Conservation (phyloP, 2,113 vertebrate genomes). For the Elaphurus davidianus region DNA sequence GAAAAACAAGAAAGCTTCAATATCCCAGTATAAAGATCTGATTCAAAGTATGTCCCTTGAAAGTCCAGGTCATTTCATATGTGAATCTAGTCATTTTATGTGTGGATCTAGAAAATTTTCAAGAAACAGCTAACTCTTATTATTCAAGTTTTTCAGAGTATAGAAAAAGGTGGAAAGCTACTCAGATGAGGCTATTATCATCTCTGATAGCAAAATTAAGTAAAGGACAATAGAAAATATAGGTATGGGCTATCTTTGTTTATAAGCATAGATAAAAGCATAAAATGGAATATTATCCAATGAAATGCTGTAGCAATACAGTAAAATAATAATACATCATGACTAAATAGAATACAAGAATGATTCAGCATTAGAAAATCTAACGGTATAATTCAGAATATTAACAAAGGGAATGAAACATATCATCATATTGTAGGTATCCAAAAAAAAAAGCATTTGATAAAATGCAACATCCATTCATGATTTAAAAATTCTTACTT, state of each 20-base stretch:
- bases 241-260: background rate
- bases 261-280: background rate
- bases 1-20: background rate
- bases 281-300: background rate
- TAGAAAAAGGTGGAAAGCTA: background rate
- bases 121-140: background rate
- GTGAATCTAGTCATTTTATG: background rate
- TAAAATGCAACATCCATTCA: background rate
- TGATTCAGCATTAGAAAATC: background rate
- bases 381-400: background rate
- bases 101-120: background rate
- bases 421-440: background rate
- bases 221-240: background rate
- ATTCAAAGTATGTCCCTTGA: background rate
- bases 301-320: background rate
- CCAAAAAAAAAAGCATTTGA: background rate
- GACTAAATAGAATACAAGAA: background rate
- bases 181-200: background rate
- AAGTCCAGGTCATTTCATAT: background rate
- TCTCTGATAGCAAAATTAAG: background rate
- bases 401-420: background rate
- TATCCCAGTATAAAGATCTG: background rate
- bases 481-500: background rate
- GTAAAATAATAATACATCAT: background rate
- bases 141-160: background rate